Conservation (phyloP, 2,113 vertebrate genomes). For the Xiphorhynchus elegans region DNA sequence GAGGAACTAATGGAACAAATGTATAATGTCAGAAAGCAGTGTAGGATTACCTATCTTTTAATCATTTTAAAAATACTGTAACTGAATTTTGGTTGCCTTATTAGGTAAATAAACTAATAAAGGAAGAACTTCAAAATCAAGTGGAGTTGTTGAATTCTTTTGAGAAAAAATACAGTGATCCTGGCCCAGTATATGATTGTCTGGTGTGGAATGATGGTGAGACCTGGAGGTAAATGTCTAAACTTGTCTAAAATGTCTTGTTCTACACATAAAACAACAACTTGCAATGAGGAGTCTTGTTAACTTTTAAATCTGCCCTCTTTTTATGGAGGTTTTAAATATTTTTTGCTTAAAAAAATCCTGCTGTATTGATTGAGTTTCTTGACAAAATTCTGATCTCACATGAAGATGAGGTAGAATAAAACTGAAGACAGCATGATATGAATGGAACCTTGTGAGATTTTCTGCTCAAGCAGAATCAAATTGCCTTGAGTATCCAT, state of each 20-base stretch:
- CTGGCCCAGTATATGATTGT: conserved; percentile 97
- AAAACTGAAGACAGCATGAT: not conserved
- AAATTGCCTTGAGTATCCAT: not conserved
- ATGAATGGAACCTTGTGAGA: not conserved
- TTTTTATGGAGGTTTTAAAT: not conserved
- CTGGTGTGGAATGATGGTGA: conserved; percentile 93
- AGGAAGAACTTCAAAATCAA: conserved; percentile 93
- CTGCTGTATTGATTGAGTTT: not conserved
- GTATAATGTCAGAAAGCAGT: not conserved
- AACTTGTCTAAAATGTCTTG: not conserved
- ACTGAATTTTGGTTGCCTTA: not conserved
- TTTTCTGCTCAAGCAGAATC: not conserved
- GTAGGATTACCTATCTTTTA: not conserved
- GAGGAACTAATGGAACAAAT: not conserved
- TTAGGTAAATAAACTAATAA: conserved; percentile 88
- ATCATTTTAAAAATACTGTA: not conserved
- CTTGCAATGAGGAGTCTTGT: not conserved
- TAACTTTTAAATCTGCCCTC: not conserved
- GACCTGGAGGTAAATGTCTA: conserved; percentile 85
- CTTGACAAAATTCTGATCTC: not conserved
- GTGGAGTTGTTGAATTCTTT: conserved; percentile 90
- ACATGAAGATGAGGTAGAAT: not conserved
- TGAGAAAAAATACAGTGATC: conserved; percentile 97
- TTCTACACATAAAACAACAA: not conserved
- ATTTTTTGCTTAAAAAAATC: not conserved